Percentiles rank a stretch among this genome's conserved stretches.
These are phyloP conservation scores for Imbricaverruca yamaguchii DNA, from an alignment of 2,888 invertebrate genomes.

Conservation along the genomic window DNA sequence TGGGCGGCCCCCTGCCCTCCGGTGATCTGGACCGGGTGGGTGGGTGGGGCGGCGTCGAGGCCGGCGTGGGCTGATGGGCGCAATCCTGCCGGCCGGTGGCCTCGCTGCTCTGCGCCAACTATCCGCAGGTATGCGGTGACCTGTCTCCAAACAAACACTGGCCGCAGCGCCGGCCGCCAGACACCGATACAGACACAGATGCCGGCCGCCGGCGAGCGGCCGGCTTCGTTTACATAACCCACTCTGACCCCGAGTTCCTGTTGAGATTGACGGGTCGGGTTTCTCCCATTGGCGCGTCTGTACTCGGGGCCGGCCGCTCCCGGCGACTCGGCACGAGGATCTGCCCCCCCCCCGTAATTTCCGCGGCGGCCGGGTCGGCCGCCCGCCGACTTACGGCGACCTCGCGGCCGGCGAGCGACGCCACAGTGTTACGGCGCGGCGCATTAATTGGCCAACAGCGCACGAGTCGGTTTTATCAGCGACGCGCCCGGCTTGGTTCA, in stretches of 20 bases:
- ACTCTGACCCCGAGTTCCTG: background rate
- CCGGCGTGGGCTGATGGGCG: background rate
- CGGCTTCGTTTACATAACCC: background rate
- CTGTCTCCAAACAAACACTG: slow-evolving; percentile 19
- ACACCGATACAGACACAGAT: too few relatives aligned
- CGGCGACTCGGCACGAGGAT: background rate
- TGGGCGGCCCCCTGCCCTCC: too few relatives aligned
- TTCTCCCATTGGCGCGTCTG: background rate
- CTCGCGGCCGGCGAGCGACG: background rate
- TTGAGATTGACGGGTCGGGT: slow-evolving; percentile 4
- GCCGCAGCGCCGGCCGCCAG: background rate
- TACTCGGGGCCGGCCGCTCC: background rate
- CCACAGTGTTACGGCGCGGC: background rate
- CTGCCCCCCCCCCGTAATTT: background rate
- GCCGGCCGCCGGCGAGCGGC: background rate
- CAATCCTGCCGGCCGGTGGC: background rate
- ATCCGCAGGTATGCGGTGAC: slow-evolving; percentile 4
- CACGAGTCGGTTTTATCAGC: background rate
- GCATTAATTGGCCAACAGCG: background rate
- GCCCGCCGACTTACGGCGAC: background rate
- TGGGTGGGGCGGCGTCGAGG: background rate
- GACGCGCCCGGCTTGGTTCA: background rate
- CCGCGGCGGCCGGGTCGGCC: background rate
- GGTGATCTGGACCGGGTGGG: too few relatives aligned
- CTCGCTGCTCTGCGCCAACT: too few relatives aligned